Percentiles rank a stretch among this genome's conserved stretches.
These are phyloP conservation scores for Smittia aterrima DNA, from an alignment of 2,888 invertebrate species.

Conservation along the genomic window DNA sequence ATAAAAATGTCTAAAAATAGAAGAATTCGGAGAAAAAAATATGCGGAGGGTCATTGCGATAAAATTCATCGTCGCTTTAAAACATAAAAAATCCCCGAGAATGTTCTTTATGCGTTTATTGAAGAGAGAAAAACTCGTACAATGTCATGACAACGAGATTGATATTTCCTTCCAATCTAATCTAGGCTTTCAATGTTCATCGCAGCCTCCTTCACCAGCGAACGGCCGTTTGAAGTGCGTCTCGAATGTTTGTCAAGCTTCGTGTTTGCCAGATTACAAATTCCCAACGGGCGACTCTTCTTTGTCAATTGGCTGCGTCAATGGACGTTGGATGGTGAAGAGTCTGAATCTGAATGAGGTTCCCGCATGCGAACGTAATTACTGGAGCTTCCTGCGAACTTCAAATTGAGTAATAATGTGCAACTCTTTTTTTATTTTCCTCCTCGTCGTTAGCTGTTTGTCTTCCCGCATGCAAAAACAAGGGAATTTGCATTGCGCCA, in stretches of 20 bases:
- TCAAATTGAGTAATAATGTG: neutral
- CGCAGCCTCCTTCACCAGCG: constrained; percentile 45
- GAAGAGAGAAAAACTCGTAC: neutral
- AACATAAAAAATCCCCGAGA: neutral
- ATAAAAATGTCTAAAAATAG: constrained; percentile 38
- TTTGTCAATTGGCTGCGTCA: constrained; percentile 55
- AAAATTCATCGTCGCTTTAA: neutral
- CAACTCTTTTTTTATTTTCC: constrained; percentile 18
- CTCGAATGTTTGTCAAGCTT: constrained; percentile 55
- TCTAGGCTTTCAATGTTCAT: constrained; percentile 31
- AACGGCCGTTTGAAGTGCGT: constrained; percentile 50
- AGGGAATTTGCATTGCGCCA: constrained; percentile 73
- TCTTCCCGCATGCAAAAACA: constrained; percentile 72
- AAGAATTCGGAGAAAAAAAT: neutral
- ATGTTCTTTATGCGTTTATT: neutral
- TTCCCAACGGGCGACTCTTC: constrained; percentile 58
- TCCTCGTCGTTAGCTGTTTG: constrained; percentile 65
- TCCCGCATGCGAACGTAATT: constrained; percentile 64
- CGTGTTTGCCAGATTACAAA: constrained; percentile 55
- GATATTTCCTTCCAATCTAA: no score
- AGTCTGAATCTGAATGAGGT: constrained; percentile 54
- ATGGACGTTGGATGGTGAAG: constrained; percentile 56
- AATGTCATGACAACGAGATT: no score
- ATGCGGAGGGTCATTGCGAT: constrained; percentile 1
- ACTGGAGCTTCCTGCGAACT: neutral